Base-by-base conservation (phyloP, 30 jellyfish, hydroid and myxozoan genomes). In the Calvadosia cruxmelitensis region DNA sequence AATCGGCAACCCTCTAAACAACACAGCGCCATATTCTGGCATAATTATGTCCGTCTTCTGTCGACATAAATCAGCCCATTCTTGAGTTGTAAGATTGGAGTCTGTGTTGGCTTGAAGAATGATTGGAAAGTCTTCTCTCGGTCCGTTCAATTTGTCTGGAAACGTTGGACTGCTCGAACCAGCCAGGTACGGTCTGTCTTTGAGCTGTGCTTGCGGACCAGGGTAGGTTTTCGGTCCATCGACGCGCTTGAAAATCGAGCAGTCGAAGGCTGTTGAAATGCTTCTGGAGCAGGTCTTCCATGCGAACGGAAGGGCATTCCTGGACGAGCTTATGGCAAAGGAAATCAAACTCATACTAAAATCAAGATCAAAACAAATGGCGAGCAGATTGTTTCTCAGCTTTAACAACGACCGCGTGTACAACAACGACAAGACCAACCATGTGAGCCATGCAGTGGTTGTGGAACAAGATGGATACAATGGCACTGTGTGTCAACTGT, bases 171-270 rank as follows among this genome's bases (percentile, higher is more conserved):
- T 42, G 68, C 50, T 73, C 1, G 89, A 82, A n/a, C 94, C 88
- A 13, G 94, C 83, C 20, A 82, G 79, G 52, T 73, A 82, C 20
- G 33, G 31, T 32, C 94, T 33, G 1, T 83, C 88, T 33, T 73
- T 69, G 32, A 82, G 10, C 5, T 31, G 3, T 25, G 77, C 57
- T 42, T 42, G 57, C 20, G 57, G 57, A 42, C 57, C 57, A 42
- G 10, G 57, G 20, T 42, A 42, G 20, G 20, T 20, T 5, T 10
- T 20, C 57, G 57, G 15, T 42, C 57, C 57, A 42, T 42, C 57
- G 10, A 42, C 57, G 10, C 15, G 10, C 20, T 42, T 20, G 20
- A 42, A 42, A 20, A 5, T 5, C 20, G 10, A 10, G 20, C 57
- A 5, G 20, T 42, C 57, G 20, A 42, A 42, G 20, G 10, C 20